phyloP scores from a whole-genome alignment of 1,140 invertebrate species.

The Caenorhabditis inopinata region DNA sequence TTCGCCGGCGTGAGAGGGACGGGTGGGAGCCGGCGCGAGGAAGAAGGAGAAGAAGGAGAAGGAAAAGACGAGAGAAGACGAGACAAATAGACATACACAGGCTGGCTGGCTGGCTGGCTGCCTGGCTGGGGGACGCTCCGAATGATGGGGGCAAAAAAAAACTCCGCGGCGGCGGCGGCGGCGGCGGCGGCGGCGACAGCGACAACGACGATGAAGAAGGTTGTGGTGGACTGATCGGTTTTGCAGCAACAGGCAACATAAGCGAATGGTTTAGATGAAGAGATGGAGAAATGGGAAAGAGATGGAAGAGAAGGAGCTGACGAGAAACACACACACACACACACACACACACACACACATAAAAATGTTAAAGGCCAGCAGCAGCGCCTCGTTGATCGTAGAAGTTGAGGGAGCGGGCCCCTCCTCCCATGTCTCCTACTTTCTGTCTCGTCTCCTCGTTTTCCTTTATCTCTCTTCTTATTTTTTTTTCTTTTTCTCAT shows the following conservation, averaged over 20 bases:
- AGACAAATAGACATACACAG: slow-evolving; percentile 29
- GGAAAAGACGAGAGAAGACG: slow-evolving; percentile 17
- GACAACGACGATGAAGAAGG: not conserved
- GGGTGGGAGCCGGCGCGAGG: not conserved
- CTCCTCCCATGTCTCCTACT: not conserved
- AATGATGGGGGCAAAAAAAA: not conserved
- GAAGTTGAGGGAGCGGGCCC: slow-evolving; percentile 13
- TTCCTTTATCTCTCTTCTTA: not conserved
- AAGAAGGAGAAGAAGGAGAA: too few species aligned
- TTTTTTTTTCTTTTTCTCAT: not conserved
- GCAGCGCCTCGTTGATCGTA: slow-evolving; percentile 18
- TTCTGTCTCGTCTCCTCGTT: not conserved
- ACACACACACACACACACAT: not conserved
- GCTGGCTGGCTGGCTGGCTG: slow-evolving; percentile 15
- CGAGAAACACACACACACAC: slow-evolving; percentile 26
- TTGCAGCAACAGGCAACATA: slow-evolving; percentile 20
- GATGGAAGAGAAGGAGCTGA: slow-evolving; percentile 9
- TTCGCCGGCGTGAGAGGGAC: not conserved
- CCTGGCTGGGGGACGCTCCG: slow-evolving; percentile 2
- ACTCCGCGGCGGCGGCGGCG: not conserved
- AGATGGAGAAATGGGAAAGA: not conserved
- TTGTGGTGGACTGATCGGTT: slow-evolving; percentile 30
- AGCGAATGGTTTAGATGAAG: slow-evolving; percentile 13
- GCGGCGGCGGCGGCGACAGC: not conserved
- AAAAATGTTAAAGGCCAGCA: slow-evolving; percentile 31